Conservation (phyloP, 2,113 vertebrate genomes). For the Scopus umbretta region DNA sequence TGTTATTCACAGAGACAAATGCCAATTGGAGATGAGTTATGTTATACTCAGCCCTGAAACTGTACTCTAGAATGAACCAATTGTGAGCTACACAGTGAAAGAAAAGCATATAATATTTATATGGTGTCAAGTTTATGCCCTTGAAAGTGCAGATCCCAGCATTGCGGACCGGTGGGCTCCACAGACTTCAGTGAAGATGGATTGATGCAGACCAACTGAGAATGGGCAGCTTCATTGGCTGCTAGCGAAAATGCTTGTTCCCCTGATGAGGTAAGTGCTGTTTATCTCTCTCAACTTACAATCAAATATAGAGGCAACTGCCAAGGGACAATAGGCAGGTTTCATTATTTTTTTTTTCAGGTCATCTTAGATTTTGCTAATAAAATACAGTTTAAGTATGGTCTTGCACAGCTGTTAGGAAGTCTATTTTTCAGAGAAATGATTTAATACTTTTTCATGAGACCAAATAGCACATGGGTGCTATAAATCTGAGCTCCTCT, state of each 20-base stretch:
- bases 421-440: not conserved
- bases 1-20: not conserved
- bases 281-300: not conserved
- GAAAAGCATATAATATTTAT: slow-evolving; percentile 23
- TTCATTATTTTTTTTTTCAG: not conserved
- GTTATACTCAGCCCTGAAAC: not conserved
- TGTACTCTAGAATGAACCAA: not conserved
- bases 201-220: not conserved
- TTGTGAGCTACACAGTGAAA: slow-evolving; percentile 7
- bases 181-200: not conserved
- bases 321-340: not conserved
- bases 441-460: not conserved
- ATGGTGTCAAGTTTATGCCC: not conserved
- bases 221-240: not conserved
- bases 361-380: not conserved
- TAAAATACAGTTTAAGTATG: not conserved
- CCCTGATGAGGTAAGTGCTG: not conserved
- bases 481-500: not conserved
- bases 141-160: slow-evolving; percentile 28
- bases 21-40: not conserved
- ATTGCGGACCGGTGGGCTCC: not conserved
- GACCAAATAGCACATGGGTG: not conserved
- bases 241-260: not conserved
- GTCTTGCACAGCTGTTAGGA: not conserved
- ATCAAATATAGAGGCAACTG: not conserved